Conservation (phyloP, 2,113 vertebrate genomes). For the Tragelaphus imberbis region DNA sequence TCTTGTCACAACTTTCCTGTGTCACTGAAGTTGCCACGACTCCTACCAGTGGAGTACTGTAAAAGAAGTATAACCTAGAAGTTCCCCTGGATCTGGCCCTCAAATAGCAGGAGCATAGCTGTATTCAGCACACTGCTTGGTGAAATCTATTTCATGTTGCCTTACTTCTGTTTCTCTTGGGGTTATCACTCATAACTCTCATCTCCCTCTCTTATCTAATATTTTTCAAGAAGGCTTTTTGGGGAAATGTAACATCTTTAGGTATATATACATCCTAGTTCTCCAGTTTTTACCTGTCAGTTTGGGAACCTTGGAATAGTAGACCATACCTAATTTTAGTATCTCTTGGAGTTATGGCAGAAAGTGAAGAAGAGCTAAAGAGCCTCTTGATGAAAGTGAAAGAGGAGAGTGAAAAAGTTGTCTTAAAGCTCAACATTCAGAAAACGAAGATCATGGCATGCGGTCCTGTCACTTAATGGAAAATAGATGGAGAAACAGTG, state of each 20-base stretch:
- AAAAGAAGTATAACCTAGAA: neutral
- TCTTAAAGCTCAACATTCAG: neutral
- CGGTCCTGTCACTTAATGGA: rapidly evolving
- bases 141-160: neutral
- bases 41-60: neutral
- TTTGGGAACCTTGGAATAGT: neutral
- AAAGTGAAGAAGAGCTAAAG: neutral
- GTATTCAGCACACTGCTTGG: neutral
- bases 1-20: neutral
- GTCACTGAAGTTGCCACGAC: neutral
- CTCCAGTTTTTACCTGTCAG: neutral
- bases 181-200: neutral
- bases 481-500: neutral
- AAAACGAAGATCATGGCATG: neutral
- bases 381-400: neutral
- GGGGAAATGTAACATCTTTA: neutral
- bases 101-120: neutral
- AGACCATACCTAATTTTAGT: neutral
- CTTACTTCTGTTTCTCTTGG: neutral
- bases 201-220: neutral
- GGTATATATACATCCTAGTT: neutral
- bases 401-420: neutral
- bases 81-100: neutral
- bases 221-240: neutral
- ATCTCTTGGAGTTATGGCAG: neutral